phyloP scores from a whole-genome alignment of 92 coral and sea anemone genomes.

The Blastomussa wellsi region DNA sequence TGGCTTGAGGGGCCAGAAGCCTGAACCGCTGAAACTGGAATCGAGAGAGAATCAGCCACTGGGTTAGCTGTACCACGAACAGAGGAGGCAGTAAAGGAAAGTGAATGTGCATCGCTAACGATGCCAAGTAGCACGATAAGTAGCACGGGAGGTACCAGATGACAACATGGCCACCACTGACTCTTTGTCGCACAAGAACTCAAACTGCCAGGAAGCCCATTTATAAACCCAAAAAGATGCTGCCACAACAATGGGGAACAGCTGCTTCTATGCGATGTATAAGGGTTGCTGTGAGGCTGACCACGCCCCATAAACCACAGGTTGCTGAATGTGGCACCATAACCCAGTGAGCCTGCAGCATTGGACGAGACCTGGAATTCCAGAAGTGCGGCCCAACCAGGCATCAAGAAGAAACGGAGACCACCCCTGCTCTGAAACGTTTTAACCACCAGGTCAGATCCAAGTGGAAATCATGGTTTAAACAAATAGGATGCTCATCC shows the following conservation, averaged over 20 bases:
- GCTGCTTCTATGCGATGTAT: conserved; percentile 40
- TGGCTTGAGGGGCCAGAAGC: not conserved
- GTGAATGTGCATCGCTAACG: not conserved
- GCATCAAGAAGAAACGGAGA: conserved; percentile 23
- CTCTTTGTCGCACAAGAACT: conserved; percentile 31
- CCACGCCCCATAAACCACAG: conserved; percentile 56
- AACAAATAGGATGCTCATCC: conserved; percentile 37
- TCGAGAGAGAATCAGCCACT: conserved; percentile 33
- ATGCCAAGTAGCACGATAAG: not conserved
- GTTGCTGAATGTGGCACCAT: conserved; percentile 18
- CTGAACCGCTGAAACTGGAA: conserved; percentile 22
- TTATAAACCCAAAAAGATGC: conserved; percentile 29
- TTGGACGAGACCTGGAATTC: conserved; percentile 37
- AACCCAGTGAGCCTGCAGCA: conserved; percentile 42
- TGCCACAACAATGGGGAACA: conserved; percentile 51
- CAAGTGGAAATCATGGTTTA: conserved; percentile 16
- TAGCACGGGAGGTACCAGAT: conserved; percentile 25
- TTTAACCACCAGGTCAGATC: conserved; percentile 38
- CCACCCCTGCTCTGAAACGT: conserved; percentile 22
- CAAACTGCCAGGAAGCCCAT: conserved; percentile 16
- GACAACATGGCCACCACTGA: conserved; percentile 38
- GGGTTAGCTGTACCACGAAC: not conserved
- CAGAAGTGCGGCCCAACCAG: not conserved
- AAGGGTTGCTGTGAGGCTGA: conserved; percentile 5
- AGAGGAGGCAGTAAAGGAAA: conserved; percentile 18